Percentiles rank a stretch among this genome's conserved stretches.
phyloP scores from a whole-genome alignment of 2,797 vertebrate genomes.

The Cuculus canorus region DNA sequence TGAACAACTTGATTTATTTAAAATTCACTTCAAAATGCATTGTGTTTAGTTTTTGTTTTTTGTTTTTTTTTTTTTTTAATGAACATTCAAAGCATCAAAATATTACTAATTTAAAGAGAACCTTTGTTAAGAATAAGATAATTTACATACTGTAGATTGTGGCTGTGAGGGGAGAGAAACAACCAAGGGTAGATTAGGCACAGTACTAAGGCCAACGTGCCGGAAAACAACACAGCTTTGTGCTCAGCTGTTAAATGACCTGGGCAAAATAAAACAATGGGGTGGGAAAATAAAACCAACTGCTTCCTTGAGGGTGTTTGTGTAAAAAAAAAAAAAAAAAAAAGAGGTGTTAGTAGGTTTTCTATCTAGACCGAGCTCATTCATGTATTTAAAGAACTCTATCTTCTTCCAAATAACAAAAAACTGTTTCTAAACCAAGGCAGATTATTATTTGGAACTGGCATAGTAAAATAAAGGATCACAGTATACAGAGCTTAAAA shows the following conservation, averaged over 20 bases:
- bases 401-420: constrained; percentile 58
- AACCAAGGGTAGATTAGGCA: constrained; percentile 57
- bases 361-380: constrained; percentile 58
- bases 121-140: constrained; percentile 66
- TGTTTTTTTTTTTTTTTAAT: constrained; percentile 64
- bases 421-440: constrained; percentile 62
- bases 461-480: constrained; percentile 73
- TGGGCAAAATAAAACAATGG: neutral
- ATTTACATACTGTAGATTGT: constrained; percentile 66
- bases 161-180: constrained; percentile 44
- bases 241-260: constrained; percentile 41
- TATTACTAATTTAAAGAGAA: constrained; percentile 72
- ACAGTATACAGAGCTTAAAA: constrained; percentile 77
- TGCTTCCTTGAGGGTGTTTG: neutral
- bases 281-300: constrained; percentile 13
- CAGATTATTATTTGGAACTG: constrained; percentile 60
- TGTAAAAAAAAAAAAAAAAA: neutral
- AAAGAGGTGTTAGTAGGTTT: constrained; percentile 65
- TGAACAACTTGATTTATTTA: constrained; percentile 77
- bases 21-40: constrained; percentile 79
- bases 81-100: constrained; percentile 77
- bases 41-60: constrained; percentile 70
- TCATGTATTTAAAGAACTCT: constrained; percentile 50
- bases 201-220: constrained; percentile 52
- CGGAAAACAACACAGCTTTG: constrained; percentile 54